Conservation (phyloP, 2,888 invertebrate species). For the Ophioninae sp. region DNA sequence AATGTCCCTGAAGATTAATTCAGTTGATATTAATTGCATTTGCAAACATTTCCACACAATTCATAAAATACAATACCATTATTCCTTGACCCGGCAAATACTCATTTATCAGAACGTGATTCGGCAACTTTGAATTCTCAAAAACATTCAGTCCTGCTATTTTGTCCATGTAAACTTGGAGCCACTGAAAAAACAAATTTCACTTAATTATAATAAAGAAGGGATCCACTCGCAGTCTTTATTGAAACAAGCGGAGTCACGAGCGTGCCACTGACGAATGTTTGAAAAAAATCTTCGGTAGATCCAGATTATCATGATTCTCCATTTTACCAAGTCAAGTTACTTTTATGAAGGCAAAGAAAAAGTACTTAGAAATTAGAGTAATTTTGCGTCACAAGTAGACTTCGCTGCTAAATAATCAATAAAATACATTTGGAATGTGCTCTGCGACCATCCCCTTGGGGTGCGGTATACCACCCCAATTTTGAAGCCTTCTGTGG, state of each 20-base stretch:
- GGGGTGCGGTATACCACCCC: conserved; percentile 96
- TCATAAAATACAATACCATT: conserved; percentile 83
- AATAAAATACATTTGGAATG: conserved; percentile 84
- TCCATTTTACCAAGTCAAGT: too few relatives aligned
- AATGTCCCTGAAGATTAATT: conserved; percentile 87
- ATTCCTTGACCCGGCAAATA: conserved; percentile 97
- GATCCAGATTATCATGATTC: neutral
- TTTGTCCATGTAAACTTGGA: conserved; percentile 87
- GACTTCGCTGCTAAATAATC: neutral
- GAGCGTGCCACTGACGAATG: neutral
- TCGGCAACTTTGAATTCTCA: conserved; percentile 87
- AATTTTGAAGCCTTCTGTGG: conserved; percentile 97
- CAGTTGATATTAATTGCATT: neutral
- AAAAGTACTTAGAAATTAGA: neutral
- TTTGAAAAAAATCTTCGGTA: neutral
- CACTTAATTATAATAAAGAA: neutral
- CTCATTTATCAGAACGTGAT: conserved; percentile 97
- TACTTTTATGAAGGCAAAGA: too few relatives aligned
- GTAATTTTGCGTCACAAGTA: neutral
- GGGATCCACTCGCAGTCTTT: too few relatives aligned
- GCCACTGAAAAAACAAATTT: conserved; percentile 84
- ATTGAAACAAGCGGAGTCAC: neutral
- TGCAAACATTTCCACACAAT: neutral
- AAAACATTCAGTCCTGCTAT: conserved; percentile 88
- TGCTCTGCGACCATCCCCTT: conserved; percentile 96